Conservation (phyloP, 2,113 vertebrate genomes). For the Planiliza haematocheilus region DNA sequence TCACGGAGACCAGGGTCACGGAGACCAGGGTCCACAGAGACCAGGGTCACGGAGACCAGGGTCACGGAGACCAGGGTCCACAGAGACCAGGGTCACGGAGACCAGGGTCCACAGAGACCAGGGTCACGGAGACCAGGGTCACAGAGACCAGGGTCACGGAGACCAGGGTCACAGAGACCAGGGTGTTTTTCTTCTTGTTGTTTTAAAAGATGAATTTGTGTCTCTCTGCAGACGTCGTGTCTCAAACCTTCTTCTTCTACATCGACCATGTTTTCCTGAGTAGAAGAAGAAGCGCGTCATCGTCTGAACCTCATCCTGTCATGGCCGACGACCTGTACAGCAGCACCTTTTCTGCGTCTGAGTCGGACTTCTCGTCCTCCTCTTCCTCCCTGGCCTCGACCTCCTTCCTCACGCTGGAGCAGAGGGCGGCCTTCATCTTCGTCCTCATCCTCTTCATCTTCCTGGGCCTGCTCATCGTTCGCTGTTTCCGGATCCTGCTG, state of each 20-base stretch:
- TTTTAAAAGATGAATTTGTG: background rate
- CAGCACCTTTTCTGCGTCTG: constrained; percentile 80
- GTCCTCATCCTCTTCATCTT: constrained; percentile 86
- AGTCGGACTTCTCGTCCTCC: constrained; percentile 50
- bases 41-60: too few relatives aligned
- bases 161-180: too few relatives aligned
- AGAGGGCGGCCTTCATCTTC: constrained; percentile 83
- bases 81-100: too few relatives aligned
- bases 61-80: too few relatives aligned
- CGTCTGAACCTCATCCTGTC: constrained; percentile 25
- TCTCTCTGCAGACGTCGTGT: background rate
- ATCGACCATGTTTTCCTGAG: constrained; percentile 1
- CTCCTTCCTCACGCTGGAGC: constrained; percentile 80
- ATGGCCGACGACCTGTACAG: constrained; percentile 80
- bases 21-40: too few relatives aligned
- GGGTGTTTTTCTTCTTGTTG: too few relatives aligned
- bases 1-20: too few relatives aligned
- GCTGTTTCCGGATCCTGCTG: constrained; percentile 86
- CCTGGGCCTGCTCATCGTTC: constrained; percentile 84
- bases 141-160: too few relatives aligned
- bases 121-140: too few relatives aligned
- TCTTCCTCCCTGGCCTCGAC: constrained; percentile 35
- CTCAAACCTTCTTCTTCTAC: background rate
- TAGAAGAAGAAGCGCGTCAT: background rate
- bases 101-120: too few relatives aligned